Base-by-base conservation (phyloP, 1,140 invertebrate species). In the Phocides pigmalion region DNA sequence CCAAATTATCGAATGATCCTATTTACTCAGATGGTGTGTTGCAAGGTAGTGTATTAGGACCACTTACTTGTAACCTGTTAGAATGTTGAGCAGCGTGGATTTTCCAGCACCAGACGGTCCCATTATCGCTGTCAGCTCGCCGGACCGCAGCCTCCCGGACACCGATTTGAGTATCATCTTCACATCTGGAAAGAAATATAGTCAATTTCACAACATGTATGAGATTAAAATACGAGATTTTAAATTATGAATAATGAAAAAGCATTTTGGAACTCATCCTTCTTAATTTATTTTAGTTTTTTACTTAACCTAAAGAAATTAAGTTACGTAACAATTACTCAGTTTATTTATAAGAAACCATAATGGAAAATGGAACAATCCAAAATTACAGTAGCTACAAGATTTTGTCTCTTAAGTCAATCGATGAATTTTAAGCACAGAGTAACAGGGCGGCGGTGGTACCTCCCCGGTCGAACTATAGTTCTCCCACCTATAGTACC, bases 41-140 rank as follows among this genome's bases (percentile, higher is more conserved):
- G 1, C 51, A 54, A 41, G 35, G 51, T 41, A 35, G 35, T 39
- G 5, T 41, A 6, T 22, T 25, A 47, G 51, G 15, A 0, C 42
- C 20, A 94, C 95, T 95, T 87, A 97, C 96, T 95, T 96, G 93
- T 97, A 97, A 87, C 96, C 96, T 11, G 96, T 97, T 44, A 97
- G 93, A 73, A 97, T 97, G 73, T 97, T 97, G 64, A 97, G 93
- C n/a, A 97, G 90, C 2, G 97, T 98, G 4, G 96, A 97, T 91
- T 98, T 98, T 63, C 97, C 97, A 59, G 97, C 97, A 14, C 97
- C 97, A 0, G 97, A 98, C 12, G 97, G 97, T 6, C 98, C 97
- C 97, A 98, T 98, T 73, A 98, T 98, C 66, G 97, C 97, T 14
- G 97, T 98, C 61, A 98, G 92, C 81, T 98, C 96, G 12, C 97